Evolutionary conservation across 2,797 vertebrate species (phyloP).

Genomic region (Myioborus miniatus): DNA sequence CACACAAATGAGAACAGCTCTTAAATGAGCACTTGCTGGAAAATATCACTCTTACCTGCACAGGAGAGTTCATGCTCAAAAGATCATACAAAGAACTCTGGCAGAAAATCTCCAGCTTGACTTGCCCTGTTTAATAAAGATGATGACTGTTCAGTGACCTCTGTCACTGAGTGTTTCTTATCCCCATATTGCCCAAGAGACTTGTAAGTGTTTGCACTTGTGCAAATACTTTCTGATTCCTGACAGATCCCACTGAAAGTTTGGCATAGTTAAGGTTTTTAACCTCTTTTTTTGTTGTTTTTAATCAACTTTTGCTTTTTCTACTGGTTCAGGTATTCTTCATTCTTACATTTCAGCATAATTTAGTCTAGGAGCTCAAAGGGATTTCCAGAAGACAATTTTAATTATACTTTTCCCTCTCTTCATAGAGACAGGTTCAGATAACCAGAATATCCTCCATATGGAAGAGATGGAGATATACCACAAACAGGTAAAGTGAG

Average conservation of each 20-base stretch:
- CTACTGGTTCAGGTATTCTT: not conserved
- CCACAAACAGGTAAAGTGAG: not conserved
- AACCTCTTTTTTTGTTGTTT: not conserved
- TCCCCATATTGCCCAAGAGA: not conserved
- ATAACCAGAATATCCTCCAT: not conserved
- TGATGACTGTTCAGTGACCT: conserved; percentile 6
- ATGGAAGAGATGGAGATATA: not conserved
- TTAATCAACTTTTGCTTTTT: not conserved
- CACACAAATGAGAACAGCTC: not conserved
- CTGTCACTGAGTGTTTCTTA: not conserved
- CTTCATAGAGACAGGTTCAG: not conserved
- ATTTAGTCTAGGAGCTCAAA: not conserved
- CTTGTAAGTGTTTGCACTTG: conserved; percentile 31
- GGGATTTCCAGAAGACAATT: not conserved
- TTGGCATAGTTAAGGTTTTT: not conserved
- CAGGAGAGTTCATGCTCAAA: not conserved
- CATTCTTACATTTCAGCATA: not conserved
- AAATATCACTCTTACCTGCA: not conserved
- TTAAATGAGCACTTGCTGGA: not conserved
- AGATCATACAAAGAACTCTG: not conserved
- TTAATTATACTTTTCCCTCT: not conserved
- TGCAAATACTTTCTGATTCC: conserved; percentile 14
- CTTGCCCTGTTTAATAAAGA: not conserved
- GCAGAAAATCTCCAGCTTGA: not conserved
- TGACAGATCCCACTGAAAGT: not conserved